A percentile compares a stretch with the other conserved stretches of the same genome.
Conservation (phyloP, 2,797 vertebrate genomes). For the Myripristis jacobus region DNA sequence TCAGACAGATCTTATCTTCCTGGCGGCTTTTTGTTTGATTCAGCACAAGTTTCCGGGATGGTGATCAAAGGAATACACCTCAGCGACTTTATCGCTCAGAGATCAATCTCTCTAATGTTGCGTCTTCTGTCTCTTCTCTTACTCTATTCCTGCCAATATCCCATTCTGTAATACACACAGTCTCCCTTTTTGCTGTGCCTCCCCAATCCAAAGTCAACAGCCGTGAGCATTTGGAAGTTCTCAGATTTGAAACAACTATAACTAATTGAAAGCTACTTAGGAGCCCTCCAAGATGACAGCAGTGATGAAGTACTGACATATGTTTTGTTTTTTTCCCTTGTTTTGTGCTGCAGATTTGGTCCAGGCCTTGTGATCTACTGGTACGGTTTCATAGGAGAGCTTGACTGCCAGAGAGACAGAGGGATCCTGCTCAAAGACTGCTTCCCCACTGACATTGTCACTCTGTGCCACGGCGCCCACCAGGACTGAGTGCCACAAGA, state of each 20-base stretch:
- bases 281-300: conserved; percentile 17
- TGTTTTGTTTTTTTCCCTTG: conserved; percentile 30
- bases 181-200: conserved; percentile 28
- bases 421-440: conserved; percentile 96
- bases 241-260: conserved; percentile 19
- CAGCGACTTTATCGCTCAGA: conserved; percentile 46
- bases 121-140: conserved; percentile 46
- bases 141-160: conserved; percentile 18
- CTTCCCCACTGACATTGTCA: conserved; percentile 94
- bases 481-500: conserved; percentile 50
- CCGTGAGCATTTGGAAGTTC: conserved; percentile 29
- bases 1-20: conserved; percentile 72
- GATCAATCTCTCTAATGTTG: conserved; percentile 49
- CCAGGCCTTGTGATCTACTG: conserved; percentile 99
- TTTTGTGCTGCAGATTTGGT: conserved; percentile 88
- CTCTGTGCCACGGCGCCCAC: conserved; percentile 82
- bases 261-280: conserved; percentile 36
- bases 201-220: conserved; percentile 47
- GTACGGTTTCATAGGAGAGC: conserved; percentile 96
- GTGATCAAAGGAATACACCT: conserved; percentile 75
- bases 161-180: not conserved
- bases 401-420: conserved; percentile 95
- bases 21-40: conserved; percentile 67
- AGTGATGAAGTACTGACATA: conserved; percentile 33
- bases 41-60: conserved; percentile 73